Conservation (phyloP, 1,140 invertebrate genomes). For the Ephestia elutella region DNA sequence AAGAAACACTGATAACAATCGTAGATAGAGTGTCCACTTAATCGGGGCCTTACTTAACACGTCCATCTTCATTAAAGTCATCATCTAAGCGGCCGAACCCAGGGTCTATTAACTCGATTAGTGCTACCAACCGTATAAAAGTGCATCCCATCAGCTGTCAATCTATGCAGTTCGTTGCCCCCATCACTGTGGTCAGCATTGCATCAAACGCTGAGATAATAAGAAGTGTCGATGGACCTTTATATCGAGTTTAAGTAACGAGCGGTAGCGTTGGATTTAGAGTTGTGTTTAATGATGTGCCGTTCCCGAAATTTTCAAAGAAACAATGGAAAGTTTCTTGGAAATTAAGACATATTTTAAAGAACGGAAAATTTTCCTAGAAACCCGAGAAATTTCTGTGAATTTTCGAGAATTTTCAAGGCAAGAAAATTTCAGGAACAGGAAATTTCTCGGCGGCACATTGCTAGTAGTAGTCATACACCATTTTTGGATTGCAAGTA, state of each 20-base stretch:
- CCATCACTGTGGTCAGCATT: conserved; percentile 23
- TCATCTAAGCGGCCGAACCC: not conserved
- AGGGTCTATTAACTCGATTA: conserved; percentile 10
- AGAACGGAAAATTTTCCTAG: too few relatives aligned
- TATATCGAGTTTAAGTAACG: conserved; percentile 13
- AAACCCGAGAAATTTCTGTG: too few relatives aligned
- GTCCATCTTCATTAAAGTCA: not conserved
- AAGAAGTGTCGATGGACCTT: conserved; percentile 25
- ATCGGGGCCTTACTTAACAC: too few relatives aligned
- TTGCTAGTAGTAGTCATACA: too few relatives aligned
- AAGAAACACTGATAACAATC: too few relatives aligned
- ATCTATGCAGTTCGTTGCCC: conserved; percentile 26
- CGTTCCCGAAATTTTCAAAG: too few relatives aligned
- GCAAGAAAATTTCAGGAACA: too few relatives aligned
- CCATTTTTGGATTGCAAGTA: too few relatives aligned
- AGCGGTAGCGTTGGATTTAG: not conserved
- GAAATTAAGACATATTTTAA: not conserved
- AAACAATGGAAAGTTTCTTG: not conserved
- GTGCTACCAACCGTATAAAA: conserved; percentile 6
- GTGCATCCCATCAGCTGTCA: conserved; percentile 22
- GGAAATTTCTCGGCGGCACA: too few relatives aligned
- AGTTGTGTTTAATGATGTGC: not conserved
- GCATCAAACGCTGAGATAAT: conserved; percentile 25
- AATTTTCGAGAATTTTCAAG: too few relatives aligned
- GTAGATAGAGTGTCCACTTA: too few relatives aligned